Conservation (phyloP, 2,113 vertebrate species). For the Marcusenius ussheri region DNA sequence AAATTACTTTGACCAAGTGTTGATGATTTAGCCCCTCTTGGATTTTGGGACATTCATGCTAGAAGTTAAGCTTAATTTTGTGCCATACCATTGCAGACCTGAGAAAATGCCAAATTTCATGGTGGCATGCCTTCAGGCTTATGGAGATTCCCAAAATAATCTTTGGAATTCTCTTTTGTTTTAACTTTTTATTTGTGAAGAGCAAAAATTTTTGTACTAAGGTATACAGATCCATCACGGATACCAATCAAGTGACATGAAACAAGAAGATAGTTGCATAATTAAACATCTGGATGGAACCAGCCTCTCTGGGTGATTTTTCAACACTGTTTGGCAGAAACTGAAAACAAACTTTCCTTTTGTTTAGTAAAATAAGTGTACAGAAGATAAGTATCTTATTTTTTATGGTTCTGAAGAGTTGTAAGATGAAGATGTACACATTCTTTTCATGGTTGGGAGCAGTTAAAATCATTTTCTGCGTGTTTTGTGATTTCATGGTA, state of each 20-base stretch:
- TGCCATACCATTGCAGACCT: no score
- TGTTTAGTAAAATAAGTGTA: conserved; percentile 20
- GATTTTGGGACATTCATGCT: not conserved
- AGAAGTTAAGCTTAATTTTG: not conserved
- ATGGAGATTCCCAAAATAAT: not conserved
- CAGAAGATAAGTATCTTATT: conserved; percentile 28
- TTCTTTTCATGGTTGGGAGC: conserved; percentile 37
- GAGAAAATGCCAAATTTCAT: not conserved
- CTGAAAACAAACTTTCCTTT: conserved; percentile 25
- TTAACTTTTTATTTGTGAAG: not conserved
- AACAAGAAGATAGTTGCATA: conserved; percentile 23
- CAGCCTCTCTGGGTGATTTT: conserved; percentile 41
- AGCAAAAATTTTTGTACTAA: not conserved
- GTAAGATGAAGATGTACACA: conserved; percentile 39
- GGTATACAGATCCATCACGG: not conserved
- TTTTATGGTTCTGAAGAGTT: conserved; percentile 29
- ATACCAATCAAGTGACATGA: conserved; percentile 22
- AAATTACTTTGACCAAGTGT: not conserved
- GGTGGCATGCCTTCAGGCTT: not conserved
- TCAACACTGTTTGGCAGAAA: conserved; percentile 33
- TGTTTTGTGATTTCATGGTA: conserved; percentile 50
- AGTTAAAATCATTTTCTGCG: conserved; percentile 51
- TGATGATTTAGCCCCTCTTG: not conserved
- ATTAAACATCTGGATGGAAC: conserved; percentile 34
- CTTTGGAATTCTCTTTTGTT: not conserved